Conservation (phyloP, 2,888 invertebrate genomes). For the Lysandra coridon region DNA sequence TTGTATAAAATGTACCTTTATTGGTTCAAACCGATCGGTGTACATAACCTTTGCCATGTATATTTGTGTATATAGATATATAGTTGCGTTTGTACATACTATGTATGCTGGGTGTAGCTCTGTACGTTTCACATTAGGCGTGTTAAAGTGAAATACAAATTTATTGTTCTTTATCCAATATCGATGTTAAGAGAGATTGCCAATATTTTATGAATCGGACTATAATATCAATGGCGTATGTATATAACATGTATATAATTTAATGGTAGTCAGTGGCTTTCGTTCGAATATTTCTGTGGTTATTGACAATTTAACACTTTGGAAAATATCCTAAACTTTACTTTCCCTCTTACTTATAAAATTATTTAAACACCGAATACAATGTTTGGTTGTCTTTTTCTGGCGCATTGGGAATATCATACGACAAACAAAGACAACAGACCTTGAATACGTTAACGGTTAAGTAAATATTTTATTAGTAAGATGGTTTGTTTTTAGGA, state of each 20-base stretch:
- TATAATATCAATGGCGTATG: constrained; percentile 18
- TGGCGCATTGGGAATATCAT: neutral
- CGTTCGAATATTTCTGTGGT: neutral
- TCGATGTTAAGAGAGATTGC: constrained; percentile 19
- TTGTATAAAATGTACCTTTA: neutral
- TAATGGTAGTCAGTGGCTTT: neutral
- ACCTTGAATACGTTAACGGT: too few species aligned
- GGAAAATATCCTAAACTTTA: neutral
- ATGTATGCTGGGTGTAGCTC: constrained; percentile 73
- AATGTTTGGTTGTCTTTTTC: neutral
- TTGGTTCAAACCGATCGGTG: neutral
- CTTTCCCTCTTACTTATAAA: neutral
- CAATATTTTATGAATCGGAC: constrained; percentile 17
- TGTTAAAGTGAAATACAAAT: constrained; percentile 3
- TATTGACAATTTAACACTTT: neutral
- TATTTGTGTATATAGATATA: constrained; percentile 75
- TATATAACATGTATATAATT: constrained; percentile 28
- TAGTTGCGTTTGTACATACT: constrained; percentile 75
- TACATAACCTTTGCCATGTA: constrained; percentile 51
- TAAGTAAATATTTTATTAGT: too few species aligned
- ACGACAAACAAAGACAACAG: too few species aligned
- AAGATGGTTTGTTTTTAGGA: neutral
- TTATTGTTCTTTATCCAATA: neutral
- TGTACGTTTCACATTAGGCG: constrained; percentile 63
- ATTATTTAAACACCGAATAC: neutral